These are phyloP conservation scores for Nymphalis io DNA, from an alignment of 1,140 invertebrate species.

Conservation along the genomic window DNA sequence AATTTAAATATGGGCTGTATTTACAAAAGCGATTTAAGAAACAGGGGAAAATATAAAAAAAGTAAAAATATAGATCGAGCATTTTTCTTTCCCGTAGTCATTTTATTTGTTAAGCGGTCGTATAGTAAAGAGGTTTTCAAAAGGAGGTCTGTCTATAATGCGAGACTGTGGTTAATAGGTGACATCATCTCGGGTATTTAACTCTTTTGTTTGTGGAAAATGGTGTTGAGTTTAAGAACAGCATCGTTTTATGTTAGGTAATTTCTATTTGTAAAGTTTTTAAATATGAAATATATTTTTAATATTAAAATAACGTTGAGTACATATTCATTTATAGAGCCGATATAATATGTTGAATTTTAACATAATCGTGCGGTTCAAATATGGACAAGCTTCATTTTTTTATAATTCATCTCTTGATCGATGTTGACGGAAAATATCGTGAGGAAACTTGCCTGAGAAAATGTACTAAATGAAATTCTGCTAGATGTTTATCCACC, in stretches of 20 bases:
- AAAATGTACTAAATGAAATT: no score
- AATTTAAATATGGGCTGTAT: slow-evolving; percentile 45
- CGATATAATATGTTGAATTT: no score
- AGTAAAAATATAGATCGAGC: no score
- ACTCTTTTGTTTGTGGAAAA: slow-evolving; percentile 23
- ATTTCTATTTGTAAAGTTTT: neutral
- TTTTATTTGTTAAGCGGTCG: slow-evolving; percentile 1
- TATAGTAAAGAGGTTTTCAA: slow-evolving; percentile 8
- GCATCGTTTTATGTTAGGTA: neutral
- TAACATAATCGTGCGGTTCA: no score
- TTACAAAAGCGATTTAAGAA: slow-evolving; percentile 31
- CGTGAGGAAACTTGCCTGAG: no score
- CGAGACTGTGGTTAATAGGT: slow-evolving; percentile 21
- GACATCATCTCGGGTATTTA: slow-evolving; percentile 18
- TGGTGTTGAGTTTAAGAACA: slow-evolving; percentile 7
- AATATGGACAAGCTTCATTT: no score
- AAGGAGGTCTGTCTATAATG: slow-evolving; percentile 21
- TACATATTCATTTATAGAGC: no score
- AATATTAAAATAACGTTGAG: no score
- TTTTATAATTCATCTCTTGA: no score
- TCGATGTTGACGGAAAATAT: no score
- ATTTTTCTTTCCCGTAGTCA: neutral
- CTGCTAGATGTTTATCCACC: no score
- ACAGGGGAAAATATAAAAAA: neutral
- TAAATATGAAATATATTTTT: no score